Evolutionary conservation across 1,140 invertebrate species (phyloP).

Genomic region (Colletes latitarsis): DNA sequence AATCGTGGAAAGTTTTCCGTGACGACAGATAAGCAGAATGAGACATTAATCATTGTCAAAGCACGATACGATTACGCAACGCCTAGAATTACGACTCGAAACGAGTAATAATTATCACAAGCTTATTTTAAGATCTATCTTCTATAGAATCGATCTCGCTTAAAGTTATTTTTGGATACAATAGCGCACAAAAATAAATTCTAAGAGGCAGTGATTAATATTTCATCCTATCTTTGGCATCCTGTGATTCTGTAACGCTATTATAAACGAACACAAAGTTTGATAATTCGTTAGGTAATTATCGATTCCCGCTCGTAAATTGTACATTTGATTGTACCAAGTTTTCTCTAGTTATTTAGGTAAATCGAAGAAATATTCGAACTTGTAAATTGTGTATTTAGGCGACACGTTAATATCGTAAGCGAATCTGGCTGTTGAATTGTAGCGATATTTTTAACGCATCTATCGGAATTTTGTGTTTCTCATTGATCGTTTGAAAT

Average conservation of each 20-base stretch:
- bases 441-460: background rate
- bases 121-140: background rate
- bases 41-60: background rate
- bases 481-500: background rate
- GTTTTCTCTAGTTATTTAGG: background rate
- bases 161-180: background rate
- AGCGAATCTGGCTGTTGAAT: background rate
- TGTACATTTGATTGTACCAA: background rate
- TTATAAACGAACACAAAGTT: background rate
- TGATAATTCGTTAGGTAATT: background rate
- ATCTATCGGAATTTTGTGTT: background rate
- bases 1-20: background rate
- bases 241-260: background rate
- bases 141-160: background rate
- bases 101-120: too few species aligned
- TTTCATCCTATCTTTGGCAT: background rate
- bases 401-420: background rate
- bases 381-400: background rate
- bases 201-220: slow-evolving; percentile 4
- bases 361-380: background rate
- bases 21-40: background rate
- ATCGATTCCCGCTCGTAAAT: slow-evolving; percentile 4
- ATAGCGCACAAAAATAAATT: background rate
- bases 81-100: background rate
- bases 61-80: too few species aligned